phyloP scores from a whole-genome alignment of 1,140 invertebrate species.

The Plectrocnemia conspersa region DNA sequence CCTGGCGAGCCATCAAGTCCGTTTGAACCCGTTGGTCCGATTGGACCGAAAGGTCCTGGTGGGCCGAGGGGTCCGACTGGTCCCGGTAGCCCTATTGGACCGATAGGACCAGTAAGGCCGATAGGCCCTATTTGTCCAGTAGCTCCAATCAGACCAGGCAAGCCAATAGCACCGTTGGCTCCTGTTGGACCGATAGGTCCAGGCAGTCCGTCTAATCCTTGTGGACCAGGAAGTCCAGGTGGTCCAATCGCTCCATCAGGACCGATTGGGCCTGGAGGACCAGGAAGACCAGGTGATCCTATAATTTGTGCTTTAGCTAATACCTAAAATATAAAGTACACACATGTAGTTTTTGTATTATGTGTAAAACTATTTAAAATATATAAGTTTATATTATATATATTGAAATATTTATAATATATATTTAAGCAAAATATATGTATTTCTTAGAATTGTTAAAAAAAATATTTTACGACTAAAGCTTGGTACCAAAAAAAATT shows the following conservation, averaged over 20 bases:
- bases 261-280: neutral
- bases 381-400: too few relatives aligned
- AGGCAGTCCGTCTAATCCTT: neutral
- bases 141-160: constrained; percentile 1
- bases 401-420: too few relatives aligned
- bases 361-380: too few relatives aligned
- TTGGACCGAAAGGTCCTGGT: neutral
- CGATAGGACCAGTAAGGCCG: constrained; percentile 24
- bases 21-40: constrained; percentile 2
- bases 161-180: neutral
- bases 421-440: too few relatives aligned
- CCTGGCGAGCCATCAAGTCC: constrained; percentile 5
- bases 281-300: too few relatives aligned
- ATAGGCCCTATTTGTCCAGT: neutral
- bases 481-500: too few relatives aligned
- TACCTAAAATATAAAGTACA: too few relatives aligned
- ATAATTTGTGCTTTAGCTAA: too few relatives aligned
- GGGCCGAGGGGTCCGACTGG: constrained; percentile 8
- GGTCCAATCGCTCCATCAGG: neutral
- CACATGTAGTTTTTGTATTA: too few relatives aligned
- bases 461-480: too few relatives aligned
- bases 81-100: constrained; percentile 50
- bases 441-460: too few relatives aligned
- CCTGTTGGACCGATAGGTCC: neutral
- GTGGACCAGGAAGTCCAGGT: neutral